Conservation (phyloP, 2,797 vertebrate species). For the Oreochromis mossambicus region DNA sequence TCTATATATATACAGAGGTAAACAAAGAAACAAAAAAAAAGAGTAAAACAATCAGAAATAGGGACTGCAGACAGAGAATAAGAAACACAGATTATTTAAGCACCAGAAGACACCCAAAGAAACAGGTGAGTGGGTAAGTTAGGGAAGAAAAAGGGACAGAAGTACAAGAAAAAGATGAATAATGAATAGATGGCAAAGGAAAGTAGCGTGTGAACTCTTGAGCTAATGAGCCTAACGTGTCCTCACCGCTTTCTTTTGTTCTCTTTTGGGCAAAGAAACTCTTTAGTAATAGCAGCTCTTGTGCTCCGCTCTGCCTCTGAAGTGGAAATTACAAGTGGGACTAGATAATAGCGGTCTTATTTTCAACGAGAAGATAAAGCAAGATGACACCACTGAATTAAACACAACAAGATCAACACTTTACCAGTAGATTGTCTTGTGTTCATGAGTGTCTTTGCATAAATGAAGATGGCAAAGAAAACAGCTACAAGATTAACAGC, state of each 20-base stretch:
- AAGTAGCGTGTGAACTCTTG: neutral
- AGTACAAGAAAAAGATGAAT: neutral
- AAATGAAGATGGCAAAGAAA: neutral
- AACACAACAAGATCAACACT: neutral
- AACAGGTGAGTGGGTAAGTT: neutral
- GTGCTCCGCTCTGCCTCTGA: neutral
- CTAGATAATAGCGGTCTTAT: neutral
- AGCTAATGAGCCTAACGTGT: conserved; percentile 15
- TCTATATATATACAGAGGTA: neutral
- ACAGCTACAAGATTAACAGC: neutral
- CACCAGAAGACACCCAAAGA: neutral
- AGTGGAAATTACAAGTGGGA: conserved; percentile 15
- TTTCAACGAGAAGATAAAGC: neutral
- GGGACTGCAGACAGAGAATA: neutral
- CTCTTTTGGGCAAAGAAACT: neutral
- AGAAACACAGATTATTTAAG: neutral
- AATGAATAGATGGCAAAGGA: neutral
- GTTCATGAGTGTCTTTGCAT: neutral
- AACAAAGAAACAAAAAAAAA: neutral
- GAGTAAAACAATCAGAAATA: neutral
- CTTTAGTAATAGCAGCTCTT: neutral
- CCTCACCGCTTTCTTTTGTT: neutral
- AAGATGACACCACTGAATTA: neutral
- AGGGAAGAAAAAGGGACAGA: neutral
- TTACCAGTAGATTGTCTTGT: neutral